A percentile compares a stretch with the other conserved stretches of the same genome.
These are phyloP conservation scores for Florisuga fusca DNA, from an alignment of 2,797 vertebrate genomes.

Conservation along the genomic window DNA sequence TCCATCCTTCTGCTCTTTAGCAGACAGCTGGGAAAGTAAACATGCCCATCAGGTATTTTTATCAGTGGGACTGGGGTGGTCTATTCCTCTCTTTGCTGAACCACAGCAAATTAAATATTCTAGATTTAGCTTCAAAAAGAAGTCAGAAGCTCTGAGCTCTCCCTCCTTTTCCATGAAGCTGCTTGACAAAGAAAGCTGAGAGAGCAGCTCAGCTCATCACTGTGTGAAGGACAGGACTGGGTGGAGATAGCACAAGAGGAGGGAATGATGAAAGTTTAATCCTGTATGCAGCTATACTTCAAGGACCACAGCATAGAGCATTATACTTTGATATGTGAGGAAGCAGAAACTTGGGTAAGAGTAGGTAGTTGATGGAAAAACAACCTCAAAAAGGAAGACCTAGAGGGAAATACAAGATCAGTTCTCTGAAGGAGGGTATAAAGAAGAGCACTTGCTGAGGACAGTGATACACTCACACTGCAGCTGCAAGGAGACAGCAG, in stretches of 20 bases:
- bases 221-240: not conserved
- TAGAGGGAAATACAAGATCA: not conserved
- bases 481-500: not conserved
- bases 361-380: not conserved
- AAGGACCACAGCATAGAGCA: not conserved
- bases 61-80: not conserved
- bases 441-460: not conserved
- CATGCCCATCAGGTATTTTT: not conserved
- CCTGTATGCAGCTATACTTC: not conserved
- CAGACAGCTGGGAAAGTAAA: not conserved
- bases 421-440: not conserved
- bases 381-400: not conserved
- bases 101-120: not conserved
- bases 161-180: not conserved
- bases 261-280: not conserved
- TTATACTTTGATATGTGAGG: not conserved
- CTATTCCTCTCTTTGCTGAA: not conserved
- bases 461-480: not conserved
- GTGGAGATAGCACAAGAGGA: not conserved
- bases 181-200: not conserved
- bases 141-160: not conserved
- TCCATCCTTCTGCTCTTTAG: not conserved
- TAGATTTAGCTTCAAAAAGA: not conserved
- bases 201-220: rapidly evolving
- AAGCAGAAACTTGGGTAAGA: not conserved